phyloP scores from a whole-genome alignment of 2,797 vertebrate species.

The Pristis pectinata region DNA sequence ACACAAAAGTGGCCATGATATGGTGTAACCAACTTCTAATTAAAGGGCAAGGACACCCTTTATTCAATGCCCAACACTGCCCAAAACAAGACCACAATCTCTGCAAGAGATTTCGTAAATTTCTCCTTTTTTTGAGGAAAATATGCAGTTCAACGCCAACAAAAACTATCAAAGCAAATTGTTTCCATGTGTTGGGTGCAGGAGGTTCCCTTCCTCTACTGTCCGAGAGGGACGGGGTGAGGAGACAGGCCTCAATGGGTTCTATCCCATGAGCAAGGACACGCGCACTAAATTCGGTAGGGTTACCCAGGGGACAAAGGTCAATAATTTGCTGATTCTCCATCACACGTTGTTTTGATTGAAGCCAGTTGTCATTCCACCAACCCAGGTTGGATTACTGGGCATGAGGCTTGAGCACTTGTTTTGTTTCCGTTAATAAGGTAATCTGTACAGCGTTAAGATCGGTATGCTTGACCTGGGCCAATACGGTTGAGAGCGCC shows the following conservation, averaged over 20 bases:
- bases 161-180: background rate
- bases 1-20: background rate
- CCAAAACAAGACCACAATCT: background rate
- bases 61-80: background rate
- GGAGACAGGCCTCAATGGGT: background rate
- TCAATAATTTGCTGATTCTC: background rate
- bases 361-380: constrained; percentile 19
- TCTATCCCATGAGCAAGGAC: background rate
- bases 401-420: background rate
- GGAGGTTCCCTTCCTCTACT: background rate
- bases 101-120: background rate
- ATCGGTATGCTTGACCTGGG: background rate
- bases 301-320: background rate
- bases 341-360: background rate
- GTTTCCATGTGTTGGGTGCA: background rate
- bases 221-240: background rate
- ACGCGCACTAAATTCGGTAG: background rate
- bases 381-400: background rate
- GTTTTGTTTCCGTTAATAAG: background rate
- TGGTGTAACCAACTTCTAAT: background rate
- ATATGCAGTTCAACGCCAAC: background rate
- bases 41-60: too few relatives aligned
- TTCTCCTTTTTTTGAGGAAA: background rate
- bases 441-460: background rate
- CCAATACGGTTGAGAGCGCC: background rate